Percentiles rank a stretch among this genome's conserved stretches.
phyloP scores from a whole-genome alignment of 2,888 invertebrate species.

The Chymomyza procnemis region DNA sequence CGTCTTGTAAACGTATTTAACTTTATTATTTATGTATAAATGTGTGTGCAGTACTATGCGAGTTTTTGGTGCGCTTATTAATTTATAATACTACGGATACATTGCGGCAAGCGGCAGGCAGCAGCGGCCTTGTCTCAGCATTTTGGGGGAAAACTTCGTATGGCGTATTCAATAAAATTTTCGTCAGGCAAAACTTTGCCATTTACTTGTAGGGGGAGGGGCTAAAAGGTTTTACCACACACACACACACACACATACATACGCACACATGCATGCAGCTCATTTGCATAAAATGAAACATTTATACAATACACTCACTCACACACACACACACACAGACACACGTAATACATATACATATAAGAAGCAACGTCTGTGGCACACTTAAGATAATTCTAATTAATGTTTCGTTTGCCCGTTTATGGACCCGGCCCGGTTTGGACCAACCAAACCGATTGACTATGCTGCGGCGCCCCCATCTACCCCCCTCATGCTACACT shows the following conservation, averaged over 20 bases:
- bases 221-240: slow-evolving; percentile 25
- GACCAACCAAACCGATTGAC: background rate
- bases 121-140: slow-evolving; percentile 61
- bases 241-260: background rate
- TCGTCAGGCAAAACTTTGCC: slow-evolving; percentile 34
- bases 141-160: slow-evolving; percentile 21
- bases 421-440: slow-evolving; percentile 7
- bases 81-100: slow-evolving; percentile 61
- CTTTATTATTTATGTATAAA: slow-evolving; percentile 68
- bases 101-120: no score
- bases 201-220: slow-evolving; percentile 36
- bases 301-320: slow-evolving; percentile 26
- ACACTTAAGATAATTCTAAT: slow-evolving; percentile 59
- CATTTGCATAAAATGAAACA: slow-evolving; percentile 49
- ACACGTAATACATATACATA: no score
- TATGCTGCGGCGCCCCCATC: background rate
- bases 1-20: slow-evolving; percentile 71
- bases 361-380: slow-evolving; percentile 17
- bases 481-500: background rate
- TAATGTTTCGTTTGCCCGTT: slow-evolving; percentile 36
- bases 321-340: background rate
- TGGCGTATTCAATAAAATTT: slow-evolving; percentile 46
- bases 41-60: slow-evolving; percentile 16
- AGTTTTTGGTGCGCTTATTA: slow-evolving; percentile 60
- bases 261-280: slow-evolving; percentile 24